Evolutionary conservation across 2,113 vertebrate genomes (phyloP), one percentile per base, ranked within the genome.

Genomic region (Lynx canadensis): DNA sequence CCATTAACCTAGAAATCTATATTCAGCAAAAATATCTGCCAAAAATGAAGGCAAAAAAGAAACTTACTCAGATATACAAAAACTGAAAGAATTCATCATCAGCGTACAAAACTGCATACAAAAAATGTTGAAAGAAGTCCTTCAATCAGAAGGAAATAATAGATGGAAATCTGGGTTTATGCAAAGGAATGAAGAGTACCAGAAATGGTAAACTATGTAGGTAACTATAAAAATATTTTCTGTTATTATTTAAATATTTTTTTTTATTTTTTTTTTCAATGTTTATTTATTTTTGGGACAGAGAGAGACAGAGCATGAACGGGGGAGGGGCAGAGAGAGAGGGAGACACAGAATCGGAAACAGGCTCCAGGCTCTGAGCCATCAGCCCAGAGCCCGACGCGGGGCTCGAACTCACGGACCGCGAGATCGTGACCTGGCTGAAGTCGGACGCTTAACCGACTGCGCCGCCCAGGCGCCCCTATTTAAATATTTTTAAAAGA

Each of bases 41-140:
- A 90, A 89, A 95, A 82, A 82, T 3, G 7, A 85, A 89, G 23
- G 19, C 50, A 66, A 85, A 45, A 78, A 73, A 60, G 79, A 89
- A 95, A 36, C 12, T n/a, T 21, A 73, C 45, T 86, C 48, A 55
- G 60, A 57, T 88, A 38, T 52, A 29, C 25, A 96, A 92, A 91
- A 68, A 23, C 29, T 33, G 31, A 88, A 73, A 84, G 45, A 95
- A 38, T 57, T 85, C 18, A 85, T 89, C 65, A 85, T 18, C 50
- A 96, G 16, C 33, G 74, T n/a, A 60, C 33, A 95, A 50, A 89
- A 63, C 55, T 60, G 27, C 33, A 68, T 80, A 3, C 91, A 7
- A 88, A 96, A 96, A 94, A 92, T 14, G 50, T 83, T 63, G 55
- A 31, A 95, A 9, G 9, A 94, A 84, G 57, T 65, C 19, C 25